Base-by-base conservation (phyloP, 1,140 invertebrate species). In the Philaenus spumarius region DNA sequence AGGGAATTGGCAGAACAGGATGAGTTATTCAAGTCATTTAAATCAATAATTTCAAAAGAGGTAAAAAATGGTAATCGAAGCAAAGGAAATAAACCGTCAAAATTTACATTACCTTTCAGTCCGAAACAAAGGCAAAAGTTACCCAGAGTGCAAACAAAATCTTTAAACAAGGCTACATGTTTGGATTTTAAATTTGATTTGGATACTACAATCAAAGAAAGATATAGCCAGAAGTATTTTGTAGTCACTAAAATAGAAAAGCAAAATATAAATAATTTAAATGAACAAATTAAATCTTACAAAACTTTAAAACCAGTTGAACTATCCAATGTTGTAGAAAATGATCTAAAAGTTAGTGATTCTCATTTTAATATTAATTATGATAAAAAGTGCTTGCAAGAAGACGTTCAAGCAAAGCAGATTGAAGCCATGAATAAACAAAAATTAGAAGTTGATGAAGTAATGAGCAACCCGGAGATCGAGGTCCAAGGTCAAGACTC, bases 1-100 rank as follows among this genome's bases (percentile, higher is more conserved):
- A 60, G 55, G 40, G 67, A 69, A 48, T 42, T 69, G 22, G 67
- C 67, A 20, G 67, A 69, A 59, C 67, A 69, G 55, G 67, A 69
- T 55, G 55, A 63, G 34, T 60, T 69, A 30, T 63, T 66, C 22
- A 55, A 66, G 23, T 67, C 65, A 17, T 67, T 67, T 51, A 61
- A 62, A 34, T 67, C 64, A 1, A 68, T 68, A n/a, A 55, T 64
- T 19, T 61, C 56, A 9, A 64, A 61, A 50, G 64, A 67, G 46
- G 23, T 15, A 30, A 54, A 58, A 43, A 35, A 14, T 14, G 14
- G n/a, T 17, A 58, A 34, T 24, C 34, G 26, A 2, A 58, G 59
- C 22, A 59, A 62, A 55, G 15, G 48, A 34, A 42, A 54, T 40
- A 61, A 65, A 59, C 60, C 62, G 11, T 55, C 37, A 30, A 30